Conservation (phyloP, 2,797 vertebrate genomes). For the Sciurus vulgaris region DNA sequence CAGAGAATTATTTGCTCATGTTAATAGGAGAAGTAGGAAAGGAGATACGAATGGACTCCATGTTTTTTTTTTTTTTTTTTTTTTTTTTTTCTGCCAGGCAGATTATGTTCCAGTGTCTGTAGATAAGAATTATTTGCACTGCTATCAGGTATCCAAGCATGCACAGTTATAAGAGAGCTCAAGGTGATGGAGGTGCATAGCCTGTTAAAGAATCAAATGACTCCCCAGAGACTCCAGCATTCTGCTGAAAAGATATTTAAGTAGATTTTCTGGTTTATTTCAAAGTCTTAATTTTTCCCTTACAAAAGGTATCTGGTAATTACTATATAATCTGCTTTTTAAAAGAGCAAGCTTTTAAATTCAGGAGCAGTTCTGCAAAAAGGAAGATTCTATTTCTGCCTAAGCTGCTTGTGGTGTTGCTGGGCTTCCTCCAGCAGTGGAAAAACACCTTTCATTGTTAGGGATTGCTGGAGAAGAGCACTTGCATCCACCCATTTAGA, state of each 20-base stretch:
- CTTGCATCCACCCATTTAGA: neutral
- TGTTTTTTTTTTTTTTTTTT: neutral
- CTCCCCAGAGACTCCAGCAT: neutral
- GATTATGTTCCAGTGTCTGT: neutral
- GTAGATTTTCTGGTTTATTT: neutral
- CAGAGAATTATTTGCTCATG: neutral
- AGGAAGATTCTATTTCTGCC: neutral
- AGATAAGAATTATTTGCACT: neutral
- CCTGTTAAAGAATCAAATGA: neutral
- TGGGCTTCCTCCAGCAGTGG: neutral
- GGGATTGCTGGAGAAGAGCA: neutral
- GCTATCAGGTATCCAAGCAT: neutral
- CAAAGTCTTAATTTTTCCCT: neutral
- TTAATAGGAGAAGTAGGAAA: neutral
- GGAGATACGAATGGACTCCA: neutral
- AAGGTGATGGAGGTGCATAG: neutral
- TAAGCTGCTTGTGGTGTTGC: neutral
- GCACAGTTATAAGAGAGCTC: neutral
- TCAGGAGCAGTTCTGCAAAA: neutral
- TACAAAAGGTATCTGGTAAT: neutral
- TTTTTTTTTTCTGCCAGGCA: no score
- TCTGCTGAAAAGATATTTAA: neutral
- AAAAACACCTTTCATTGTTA: conserved; percentile 5
- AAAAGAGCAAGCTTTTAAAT: neutral
- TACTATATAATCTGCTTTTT: neutral